phyloP scores from a whole-genome alignment of 2,113 vertebrate genomes.

The Eptesicus fuscus region DNA sequence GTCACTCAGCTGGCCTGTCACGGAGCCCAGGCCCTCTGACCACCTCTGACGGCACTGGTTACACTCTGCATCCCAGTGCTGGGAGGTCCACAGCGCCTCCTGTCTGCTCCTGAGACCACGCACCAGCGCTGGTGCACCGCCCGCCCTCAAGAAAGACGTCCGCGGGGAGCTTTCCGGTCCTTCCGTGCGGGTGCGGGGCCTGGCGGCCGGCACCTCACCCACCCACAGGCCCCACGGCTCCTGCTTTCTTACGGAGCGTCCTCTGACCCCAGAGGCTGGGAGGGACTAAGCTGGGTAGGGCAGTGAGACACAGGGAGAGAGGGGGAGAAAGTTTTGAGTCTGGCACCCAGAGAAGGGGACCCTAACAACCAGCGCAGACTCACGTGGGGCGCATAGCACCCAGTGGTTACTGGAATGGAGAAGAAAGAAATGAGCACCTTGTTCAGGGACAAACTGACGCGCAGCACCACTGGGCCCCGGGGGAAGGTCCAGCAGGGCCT shows the following conservation, averaged over 20 bases:
- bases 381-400: neutral
- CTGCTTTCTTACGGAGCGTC: neutral
- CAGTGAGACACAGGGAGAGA: rapidly evolving
- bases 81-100: neutral
- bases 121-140: neutral
- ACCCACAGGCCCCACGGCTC: neutral
- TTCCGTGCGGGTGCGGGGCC: rapidly evolving
- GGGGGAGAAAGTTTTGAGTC: neutral
- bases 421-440: neutral
- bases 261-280: neutral
- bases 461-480: neutral
- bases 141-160: neutral
- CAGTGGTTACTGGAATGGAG: neutral
- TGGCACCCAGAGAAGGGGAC: rapidly evolving
- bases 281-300: neutral
- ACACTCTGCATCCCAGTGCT: neutral
- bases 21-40: neutral
- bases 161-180: neutral
- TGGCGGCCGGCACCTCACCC: neutral
- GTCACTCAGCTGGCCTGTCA: neutral
- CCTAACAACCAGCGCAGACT: neutral
- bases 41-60: neutral
- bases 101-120: neutral
- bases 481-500: too few species aligned
- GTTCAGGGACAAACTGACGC: neutral